Evolutionary conservation across 1,140 invertebrate genomes (phyloP).

Genomic region (Pinna nobilis): DNA sequence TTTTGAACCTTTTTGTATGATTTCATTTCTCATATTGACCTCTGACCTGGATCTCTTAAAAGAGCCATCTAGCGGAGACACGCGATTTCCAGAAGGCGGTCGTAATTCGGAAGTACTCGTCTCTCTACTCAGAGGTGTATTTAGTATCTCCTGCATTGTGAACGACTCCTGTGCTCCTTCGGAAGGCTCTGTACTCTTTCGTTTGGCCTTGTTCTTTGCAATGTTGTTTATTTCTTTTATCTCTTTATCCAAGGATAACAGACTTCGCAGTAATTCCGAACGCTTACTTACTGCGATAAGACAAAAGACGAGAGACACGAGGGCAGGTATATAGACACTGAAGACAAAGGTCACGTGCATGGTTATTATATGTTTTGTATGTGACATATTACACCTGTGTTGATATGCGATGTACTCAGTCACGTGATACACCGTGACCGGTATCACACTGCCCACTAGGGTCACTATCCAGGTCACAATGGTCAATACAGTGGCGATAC

Average conservation of each 20-base stretch:
- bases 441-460: slow-evolving; percentile 4
- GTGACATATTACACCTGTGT: slow-evolving; percentile 23
- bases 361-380: slow-evolving; percentile 3
- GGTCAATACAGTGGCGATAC: not conserved
- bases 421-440: slow-evolving; percentile 9
- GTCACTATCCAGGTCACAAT: slow-evolving; percentile 23
- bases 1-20: not conserved
- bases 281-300: slow-evolving; percentile 4
- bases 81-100: slow-evolving; percentile 4
- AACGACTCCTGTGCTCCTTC: not conserved
- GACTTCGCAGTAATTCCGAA: slow-evolving; percentile 11
- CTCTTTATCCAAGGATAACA: slow-evolving; percentile 11
- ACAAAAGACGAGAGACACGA: not conserved
- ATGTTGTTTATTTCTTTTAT: not conserved
- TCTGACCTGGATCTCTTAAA: slow-evolving; percentile 8
- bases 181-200: not conserved
- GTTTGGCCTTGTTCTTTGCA: slow-evolving; percentile 2
- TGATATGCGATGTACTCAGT: slow-evolving; percentile 27
- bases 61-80: slow-evolving; percentile 1
- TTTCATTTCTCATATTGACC: slow-evolving; percentile 2
- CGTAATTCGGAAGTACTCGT: not conserved
- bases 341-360: slow-evolving; percentile 33
- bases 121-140: not conserved
- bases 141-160: slow-evolving; percentile 2
- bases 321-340: slow-evolving; percentile 30